These are phyloP conservation scores for Rattus norvegicus DNA, from an alignment of 2,113 vertebrate species.

Conservation along the genomic window DNA sequence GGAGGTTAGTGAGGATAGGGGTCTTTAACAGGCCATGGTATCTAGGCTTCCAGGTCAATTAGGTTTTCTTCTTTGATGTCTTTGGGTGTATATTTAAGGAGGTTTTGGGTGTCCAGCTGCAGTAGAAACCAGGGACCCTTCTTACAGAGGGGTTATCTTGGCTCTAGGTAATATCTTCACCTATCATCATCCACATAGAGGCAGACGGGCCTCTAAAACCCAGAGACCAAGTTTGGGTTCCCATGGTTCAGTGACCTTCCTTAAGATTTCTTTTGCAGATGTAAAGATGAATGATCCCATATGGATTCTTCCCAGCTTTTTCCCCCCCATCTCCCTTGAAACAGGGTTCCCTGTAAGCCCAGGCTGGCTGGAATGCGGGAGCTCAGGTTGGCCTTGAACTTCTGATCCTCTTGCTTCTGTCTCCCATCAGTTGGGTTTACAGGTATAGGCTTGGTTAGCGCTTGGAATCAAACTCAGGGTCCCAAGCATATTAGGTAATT, in stretches of 20 bases:
- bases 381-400: not conserved
- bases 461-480: not conserved
- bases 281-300: not conserved
- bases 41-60: slow-evolving; percentile 27
- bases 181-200: not conserved
- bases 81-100: slow-evolving; percentile 38
- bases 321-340: not conserved
- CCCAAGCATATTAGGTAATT: not conserved
- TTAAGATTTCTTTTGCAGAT: not conserved
- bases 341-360: too few species aligned
- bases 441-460: not conserved
- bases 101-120: not conserved
- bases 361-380: not conserved
- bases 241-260: not conserved
- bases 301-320: not conserved
- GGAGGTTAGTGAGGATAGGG: not conserved
- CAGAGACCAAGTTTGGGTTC: not conserved
- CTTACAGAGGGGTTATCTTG: not conserved
- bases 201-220: not conserved
- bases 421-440: not conserved
- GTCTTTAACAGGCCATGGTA: not conserved
- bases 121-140: not conserved
- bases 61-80: not conserved
- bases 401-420: not conserved
- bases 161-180: not conserved